Conservation (phyloP, 1,140 invertebrate species). For the Atta texana region DNA sequence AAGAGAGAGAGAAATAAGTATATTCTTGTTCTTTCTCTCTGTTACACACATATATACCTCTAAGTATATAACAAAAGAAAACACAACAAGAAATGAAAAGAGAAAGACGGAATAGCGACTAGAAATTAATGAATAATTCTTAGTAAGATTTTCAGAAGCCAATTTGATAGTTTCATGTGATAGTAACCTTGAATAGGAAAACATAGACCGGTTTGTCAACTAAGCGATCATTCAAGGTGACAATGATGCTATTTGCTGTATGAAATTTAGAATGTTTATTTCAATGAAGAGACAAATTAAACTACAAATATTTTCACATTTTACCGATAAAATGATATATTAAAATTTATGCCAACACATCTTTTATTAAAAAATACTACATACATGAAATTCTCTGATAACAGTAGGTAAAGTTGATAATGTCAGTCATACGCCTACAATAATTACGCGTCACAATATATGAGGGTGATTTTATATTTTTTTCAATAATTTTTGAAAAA, state of each 20-base stretch:
- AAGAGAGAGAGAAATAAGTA: background rate
- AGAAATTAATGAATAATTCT: slow-evolving; percentile 8
- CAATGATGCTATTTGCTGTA: background rate
- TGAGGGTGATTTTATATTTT: background rate
- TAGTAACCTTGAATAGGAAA: background rate
- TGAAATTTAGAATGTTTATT: slow-evolving; percentile 11
- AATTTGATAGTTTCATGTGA: background rate
- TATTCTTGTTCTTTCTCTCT: too few relatives aligned
- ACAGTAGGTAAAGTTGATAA: background rate
- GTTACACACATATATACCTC: too few relatives aligned
- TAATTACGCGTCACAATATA: too few relatives aligned
- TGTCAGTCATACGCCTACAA: too few relatives aligned
- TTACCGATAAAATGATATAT: background rate
- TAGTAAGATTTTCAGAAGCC: slow-evolving; percentile 7
- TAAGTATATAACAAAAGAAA: background rate
- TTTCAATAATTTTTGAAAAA: background rate
- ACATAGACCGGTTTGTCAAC: background rate
- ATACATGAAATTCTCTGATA: background rate
- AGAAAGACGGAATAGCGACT: background rate
- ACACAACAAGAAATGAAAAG: background rate
- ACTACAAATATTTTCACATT: background rate
- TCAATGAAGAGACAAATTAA: background rate
- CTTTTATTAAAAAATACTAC: background rate
- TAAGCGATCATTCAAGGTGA: background rate
- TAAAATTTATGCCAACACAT: background rate